These are phyloP conservation scores for Melanargia galathea DNA, from an alignment of 2,888 invertebrate species.

Conservation along the genomic window DNA sequence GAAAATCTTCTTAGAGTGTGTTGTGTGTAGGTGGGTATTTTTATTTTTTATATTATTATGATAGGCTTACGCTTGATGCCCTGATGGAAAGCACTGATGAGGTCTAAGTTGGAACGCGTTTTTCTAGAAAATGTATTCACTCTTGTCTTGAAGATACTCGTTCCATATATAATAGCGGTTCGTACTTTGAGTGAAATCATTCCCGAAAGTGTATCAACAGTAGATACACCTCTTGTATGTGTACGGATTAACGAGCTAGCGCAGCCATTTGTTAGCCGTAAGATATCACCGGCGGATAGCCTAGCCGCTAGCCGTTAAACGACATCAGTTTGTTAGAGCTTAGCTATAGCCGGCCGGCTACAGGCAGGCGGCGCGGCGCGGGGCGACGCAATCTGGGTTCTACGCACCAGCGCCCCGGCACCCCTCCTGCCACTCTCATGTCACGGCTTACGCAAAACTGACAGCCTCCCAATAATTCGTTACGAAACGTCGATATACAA, in stretches of 20 bases:
- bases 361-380: constrained; percentile 32
- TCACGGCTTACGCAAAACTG: constrained; percentile 81
- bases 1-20: no score
- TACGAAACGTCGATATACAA: constrained; percentile 47
- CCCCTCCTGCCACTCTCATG: constrained; percentile 78
- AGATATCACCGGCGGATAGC: not conserved
- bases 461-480: constrained; percentile 80
- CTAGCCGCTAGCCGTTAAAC: constrained; percentile 14
- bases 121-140: no score
- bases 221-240: not conserved
- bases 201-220: no score
- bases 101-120: no score
- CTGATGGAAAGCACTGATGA: no score
- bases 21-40: no score
- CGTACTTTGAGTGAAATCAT: no score
- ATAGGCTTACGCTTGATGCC: no score
- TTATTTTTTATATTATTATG: no score
- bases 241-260: not conserved
- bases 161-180: no score
- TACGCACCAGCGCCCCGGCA: constrained; percentile 52
- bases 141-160: no score
- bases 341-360: constrained; percentile 38
- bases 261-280: not conserved
- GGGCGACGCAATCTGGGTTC: constrained; percentile 52
- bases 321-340: constrained; percentile 21